These are phyloP conservation scores for Harpalus rubripes DNA, from an alignment of 2,888 invertebrate species.

Conservation along the genomic window DNA sequence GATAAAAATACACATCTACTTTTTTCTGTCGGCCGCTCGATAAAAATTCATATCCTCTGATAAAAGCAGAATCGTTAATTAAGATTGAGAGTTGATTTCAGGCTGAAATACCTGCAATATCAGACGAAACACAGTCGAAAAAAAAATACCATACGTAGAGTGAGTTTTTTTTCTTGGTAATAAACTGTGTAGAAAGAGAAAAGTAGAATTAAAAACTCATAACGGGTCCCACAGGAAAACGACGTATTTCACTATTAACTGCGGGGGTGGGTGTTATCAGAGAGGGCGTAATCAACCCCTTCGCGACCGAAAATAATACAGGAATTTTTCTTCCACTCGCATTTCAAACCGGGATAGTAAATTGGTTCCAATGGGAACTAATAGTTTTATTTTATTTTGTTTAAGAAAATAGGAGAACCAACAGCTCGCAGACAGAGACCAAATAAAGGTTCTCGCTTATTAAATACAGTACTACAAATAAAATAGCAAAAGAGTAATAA, in stretches of 20 bases:
- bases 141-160: conserved; percentile 42
- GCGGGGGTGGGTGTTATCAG: conserved; percentile 40
- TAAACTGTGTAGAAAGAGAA: conserved; percentile 63
- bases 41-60: conserved; percentile 34
- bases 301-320: not conserved
- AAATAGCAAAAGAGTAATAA: too few relatives aligned
- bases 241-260: conserved; percentile 66
- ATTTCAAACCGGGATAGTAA: not conserved
- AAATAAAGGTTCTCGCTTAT: too few relatives aligned
- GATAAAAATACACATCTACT: conserved; percentile 14
- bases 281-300: conserved; percentile 14
- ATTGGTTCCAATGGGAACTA: too few relatives aligned
- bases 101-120: conserved; percentile 54
- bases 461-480: too few relatives aligned
- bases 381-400: too few relatives aligned
- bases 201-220: conserved; percentile 76
- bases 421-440: too few relatives aligned
- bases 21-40: not conserved
- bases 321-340: not conserved
- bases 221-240: conserved; percentile 73
- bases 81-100: conserved; percentile 52
- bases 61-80: conserved; percentile 57
- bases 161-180: conserved; percentile 61
- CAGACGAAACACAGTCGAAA: conserved; percentile 36
- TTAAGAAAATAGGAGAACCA: too few relatives aligned